Conservation (phyloP, 2,113 vertebrate genomes). For the Rhipidura dahli region DNA sequence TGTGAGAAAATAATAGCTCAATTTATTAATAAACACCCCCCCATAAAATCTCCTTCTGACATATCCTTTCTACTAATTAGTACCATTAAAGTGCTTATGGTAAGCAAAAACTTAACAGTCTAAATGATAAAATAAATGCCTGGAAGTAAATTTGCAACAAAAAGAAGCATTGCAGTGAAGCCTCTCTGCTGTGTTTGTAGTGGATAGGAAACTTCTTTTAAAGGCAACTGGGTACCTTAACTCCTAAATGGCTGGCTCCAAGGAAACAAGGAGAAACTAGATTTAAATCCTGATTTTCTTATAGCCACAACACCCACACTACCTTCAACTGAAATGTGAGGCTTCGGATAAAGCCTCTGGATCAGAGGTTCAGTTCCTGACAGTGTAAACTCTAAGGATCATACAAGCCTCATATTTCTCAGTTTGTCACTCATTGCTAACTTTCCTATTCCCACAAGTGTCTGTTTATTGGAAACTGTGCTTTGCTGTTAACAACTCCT, state of each 20-base stretch:
- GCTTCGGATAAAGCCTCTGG: background rate
- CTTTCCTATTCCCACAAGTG: background rate
- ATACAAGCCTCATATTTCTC: background rate
- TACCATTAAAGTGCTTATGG: background rate
- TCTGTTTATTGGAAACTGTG: background rate
- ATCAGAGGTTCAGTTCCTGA: background rate
- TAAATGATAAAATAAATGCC: background rate
- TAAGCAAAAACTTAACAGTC: background rate
- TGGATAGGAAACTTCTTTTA: background rate
- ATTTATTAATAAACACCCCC: background rate
- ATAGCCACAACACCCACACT: background rate
- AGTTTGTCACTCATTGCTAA: background rate
- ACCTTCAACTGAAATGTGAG: background rate
- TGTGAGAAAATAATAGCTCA: background rate
- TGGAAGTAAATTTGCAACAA: background rate
- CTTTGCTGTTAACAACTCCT: background rate
- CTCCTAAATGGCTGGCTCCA: background rate
- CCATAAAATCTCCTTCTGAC: background rate
- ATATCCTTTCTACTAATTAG: background rate
- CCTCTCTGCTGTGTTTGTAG: accelerated
- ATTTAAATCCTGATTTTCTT: background rate
- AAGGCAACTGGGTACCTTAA: background rate
- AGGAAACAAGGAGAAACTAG: background rate
- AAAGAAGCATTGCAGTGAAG: background rate
- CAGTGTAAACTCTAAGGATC: too few relatives aligned